These are phyloP conservation scores for Andrena cerasifolii DNA, from an alignment of 1,140 invertebrate species.

Conservation along the genomic window DNA sequence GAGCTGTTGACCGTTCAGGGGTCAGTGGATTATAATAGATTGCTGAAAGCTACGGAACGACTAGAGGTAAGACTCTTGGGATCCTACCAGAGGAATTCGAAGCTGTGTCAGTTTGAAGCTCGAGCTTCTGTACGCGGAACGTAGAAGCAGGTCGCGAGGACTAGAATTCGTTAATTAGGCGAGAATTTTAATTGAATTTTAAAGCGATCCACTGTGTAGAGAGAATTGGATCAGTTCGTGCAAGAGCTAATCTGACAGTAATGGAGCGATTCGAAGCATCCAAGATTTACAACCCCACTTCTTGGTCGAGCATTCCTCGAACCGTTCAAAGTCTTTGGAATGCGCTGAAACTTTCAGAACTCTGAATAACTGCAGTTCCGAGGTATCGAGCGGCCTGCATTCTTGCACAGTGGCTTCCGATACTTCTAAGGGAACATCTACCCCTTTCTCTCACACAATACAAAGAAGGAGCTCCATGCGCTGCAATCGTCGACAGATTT, in stretches of 20 bases:
- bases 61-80: constrained; percentile 85
- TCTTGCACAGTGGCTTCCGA: constrained; percentile 3
- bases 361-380: constrained; percentile 32
- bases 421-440: constrained; percentile 9
- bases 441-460: neutral
- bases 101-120: too few species aligned
- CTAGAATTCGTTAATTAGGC: neutral
- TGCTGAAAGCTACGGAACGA: constrained; percentile 90
- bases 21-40: constrained; percentile 90
- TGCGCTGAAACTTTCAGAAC: constrained; percentile 49
- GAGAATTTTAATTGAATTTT: neutral
- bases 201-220: neutral
- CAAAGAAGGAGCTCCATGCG: neutral
- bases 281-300: constrained; percentile 7
- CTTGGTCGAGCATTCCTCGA: constrained; percentile 29
- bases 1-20: constrained; percentile 91
- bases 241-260: too few species aligned
- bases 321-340: constrained; percentile 32
- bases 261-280: constrained; percentile 8
- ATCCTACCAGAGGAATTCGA: too few species aligned
- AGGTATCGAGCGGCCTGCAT: constrained; percentile 44
- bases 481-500: too few species aligned
- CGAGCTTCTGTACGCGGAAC: too few species aligned
- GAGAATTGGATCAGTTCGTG: neutral
- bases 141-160: too few species aligned